Evolutionary conservation across 2,888 invertebrate genomes (phyloP), one percentile per base, ranked within the genome.

Genomic region (Drosophila borealis): DNA sequence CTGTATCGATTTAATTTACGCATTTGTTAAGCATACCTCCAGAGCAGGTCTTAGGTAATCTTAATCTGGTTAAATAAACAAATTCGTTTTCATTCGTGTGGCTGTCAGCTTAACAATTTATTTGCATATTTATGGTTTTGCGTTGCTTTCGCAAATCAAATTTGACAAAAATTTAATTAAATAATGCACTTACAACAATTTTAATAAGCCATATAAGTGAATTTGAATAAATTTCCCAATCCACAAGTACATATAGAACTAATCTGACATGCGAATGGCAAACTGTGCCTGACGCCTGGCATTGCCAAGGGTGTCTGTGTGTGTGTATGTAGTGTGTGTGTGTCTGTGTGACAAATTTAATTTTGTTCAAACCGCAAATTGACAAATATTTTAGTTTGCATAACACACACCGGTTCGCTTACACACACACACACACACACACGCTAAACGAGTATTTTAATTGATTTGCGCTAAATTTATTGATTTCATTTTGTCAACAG

Each of bases 401-500:
- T 62, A 87, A 70, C 78, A 80, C 60, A 69, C 49, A 62, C 70
- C 54, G 49, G 2, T 11, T 14, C 11, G 5, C 11, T 17, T n/a
- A n/a, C 5, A 9, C 13, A n/a, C n/a, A 2, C 39, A 33, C 41
- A 57, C 67, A 65, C 46, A 41, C 63, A 65, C 53, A 48, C 48
- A 68, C 51, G 54, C 55, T 60, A 42, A 64, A 64, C 64, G 55
- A 72, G 61, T 56, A 63, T 83, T 88, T 85, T 89, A 85, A 85
- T 85, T 85, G 90, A 85, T 85, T 89, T 75, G 68, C 87, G 89
- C 89, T 71, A 68, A 89, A 88, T 85, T 85, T 89, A 85, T 85
- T 89, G 85, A 85, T 89, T 88, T 85, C 89, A 81, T 89, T 89
- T 88, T 86, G 84, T 70, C 78, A 88, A 83, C 85, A 89, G 78